phyloP scores from a whole-genome alignment of 2,113 vertebrate genomes.

The Pampusana beccarii region DNA sequence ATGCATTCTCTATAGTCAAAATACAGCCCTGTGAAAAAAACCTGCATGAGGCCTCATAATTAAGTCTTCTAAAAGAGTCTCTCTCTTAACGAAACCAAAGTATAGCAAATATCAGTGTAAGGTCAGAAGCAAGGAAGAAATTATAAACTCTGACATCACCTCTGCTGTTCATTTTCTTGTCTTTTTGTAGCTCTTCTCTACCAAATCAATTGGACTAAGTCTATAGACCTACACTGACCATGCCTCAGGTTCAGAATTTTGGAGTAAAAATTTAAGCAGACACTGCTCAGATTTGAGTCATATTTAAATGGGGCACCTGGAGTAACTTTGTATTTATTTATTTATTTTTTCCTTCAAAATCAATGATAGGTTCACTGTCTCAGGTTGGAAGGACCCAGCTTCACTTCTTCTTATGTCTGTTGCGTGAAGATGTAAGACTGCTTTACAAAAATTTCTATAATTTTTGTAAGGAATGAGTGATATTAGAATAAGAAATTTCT shows the following conservation, averaged over 20 bases:
- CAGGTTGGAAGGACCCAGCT: not conserved
- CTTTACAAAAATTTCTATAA: not conserved
- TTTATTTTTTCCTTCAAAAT: not conserved
- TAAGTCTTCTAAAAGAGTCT: not conserved
- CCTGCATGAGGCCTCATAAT: not conserved
- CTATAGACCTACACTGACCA: not conserved
- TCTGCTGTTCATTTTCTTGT: not conserved
- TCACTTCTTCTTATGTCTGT: not conserved
- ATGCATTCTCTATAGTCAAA: not conserved
- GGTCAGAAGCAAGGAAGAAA: not conserved
- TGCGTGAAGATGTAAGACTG: not conserved
- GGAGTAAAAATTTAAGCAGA: not conserved
- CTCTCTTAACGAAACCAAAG: not conserved
- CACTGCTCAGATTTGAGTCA: not conserved
- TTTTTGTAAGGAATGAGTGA: not conserved
- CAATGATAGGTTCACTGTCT: not conserved
- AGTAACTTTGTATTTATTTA: not conserved
- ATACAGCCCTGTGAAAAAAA: not conserved
- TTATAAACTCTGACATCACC: not conserved
- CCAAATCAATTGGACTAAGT: not conserved
- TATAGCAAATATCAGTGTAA: not conserved
- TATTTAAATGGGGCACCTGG: not conserved
- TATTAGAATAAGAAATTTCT: not conserved
- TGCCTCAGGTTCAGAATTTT: not conserved
- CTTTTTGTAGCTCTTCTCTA: not conserved